Base-by-base conservation (phyloP, 2,113 vertebrate species). In the Silurus meridionalis region DNA sequence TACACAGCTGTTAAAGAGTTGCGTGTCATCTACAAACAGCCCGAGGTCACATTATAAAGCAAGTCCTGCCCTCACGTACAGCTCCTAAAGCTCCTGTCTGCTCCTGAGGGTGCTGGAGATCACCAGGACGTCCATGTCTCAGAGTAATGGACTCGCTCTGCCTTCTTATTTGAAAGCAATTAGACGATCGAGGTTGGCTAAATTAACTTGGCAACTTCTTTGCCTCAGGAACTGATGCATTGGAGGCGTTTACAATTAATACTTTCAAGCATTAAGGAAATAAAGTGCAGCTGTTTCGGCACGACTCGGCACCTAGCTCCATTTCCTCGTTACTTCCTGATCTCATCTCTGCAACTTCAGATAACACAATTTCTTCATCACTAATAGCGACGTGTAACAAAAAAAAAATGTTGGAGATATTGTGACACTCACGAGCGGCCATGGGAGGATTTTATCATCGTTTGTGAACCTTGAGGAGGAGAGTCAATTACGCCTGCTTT, bases 11-110 rank as follows among this genome's bases (percentile, higher is more conserved):
- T 88, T 89, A 57, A 21, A 60, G 79, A 48, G 83, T 9, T 14
- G 46, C 17, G 89, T 89, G 87, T 52, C 90, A 92, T 91, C 88
- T 82, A 66, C 90, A 89, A 88, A 46, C 85, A 58, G 4, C 37
- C 89, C 48, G 60, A 37, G 52, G 81, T 66, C 87, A 90, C 81
- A 71, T 91, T 91, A 74, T 92, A 91, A 91, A 85, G 69, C 93
- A 93, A 92, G 91, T 28, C 50, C 75, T 80, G 90, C 85, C 50
- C 82, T 23, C 37, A 86, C 57, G 71, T 86, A 66, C 46, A 28
- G 77, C 25, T 86, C 87, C 74, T 55, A 0, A 6, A 77, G 50
- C 84, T 58, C 87, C 85, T 13, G 69, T 93, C 92, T 92, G 92
- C 91, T 80, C 75, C 55, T 69, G 63, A 2, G n/a, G 72, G 86